Evolutionary conservation across 2,113 vertebrate species (phyloP).

Genomic region (Anolis carolinensis): DNA sequence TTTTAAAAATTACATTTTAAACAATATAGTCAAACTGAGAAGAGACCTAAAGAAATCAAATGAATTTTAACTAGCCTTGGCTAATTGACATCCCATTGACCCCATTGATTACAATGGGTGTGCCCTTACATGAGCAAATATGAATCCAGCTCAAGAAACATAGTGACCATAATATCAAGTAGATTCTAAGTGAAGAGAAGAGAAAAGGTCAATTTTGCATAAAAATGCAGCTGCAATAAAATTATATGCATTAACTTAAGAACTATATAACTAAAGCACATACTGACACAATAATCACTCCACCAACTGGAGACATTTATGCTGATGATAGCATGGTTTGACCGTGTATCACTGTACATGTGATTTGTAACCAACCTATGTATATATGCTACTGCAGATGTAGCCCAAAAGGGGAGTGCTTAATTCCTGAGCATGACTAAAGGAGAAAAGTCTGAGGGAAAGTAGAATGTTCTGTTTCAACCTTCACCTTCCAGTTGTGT

Average conservation of each 20-base stretch:
- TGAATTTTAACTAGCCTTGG: too few species aligned
- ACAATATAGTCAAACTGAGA: too few species aligned
- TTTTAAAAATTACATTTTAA: too few species aligned
- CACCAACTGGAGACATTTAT: neutral
- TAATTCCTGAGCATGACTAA: neutral
- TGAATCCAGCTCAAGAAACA: too few species aligned
- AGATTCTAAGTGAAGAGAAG: too few species aligned
- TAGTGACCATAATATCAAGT: too few species aligned
- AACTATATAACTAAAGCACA: neutral
- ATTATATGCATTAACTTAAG: too few species aligned
- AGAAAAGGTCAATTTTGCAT: neutral
- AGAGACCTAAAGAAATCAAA: too few species aligned
- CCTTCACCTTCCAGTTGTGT: too few species aligned
- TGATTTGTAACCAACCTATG: neutral
- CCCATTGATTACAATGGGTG: too few species aligned
- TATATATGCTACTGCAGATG: neutral
- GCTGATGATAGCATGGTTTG: neutral
- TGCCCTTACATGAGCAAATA: too few species aligned
- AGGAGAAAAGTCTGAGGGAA: neutral
- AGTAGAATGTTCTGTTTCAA: neutral
- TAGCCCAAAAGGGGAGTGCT: neutral
- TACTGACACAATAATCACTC: neutral
- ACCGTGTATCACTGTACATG: neutral
- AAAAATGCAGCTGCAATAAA: neutral
- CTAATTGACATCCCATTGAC: too few species aligned